Percentiles rank a stretch among this genome's conserved stretches.
phyloP scores from a whole-genome alignment of 2,888 invertebrate species.

The Myopa testacea region DNA sequence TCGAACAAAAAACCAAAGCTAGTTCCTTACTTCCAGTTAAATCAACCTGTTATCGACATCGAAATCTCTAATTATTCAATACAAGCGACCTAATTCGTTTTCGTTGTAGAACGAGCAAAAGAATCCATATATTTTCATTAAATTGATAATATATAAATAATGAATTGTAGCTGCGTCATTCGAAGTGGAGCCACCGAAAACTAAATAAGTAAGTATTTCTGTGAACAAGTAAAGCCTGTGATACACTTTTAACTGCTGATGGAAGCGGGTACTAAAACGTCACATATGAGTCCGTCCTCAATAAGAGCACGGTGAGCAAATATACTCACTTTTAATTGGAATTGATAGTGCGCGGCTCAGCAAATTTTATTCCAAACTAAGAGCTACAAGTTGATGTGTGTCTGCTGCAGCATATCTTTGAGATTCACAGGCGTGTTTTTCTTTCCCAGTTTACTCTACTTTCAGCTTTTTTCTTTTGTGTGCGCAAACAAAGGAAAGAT shows the following conservation, averaged over 20 bases:
- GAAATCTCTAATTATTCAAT: too few species aligned
- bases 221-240: neutral
- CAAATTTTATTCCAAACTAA: constrained; percentile 6
- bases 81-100: too few species aligned
- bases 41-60: too few species aligned
- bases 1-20: too few species aligned
- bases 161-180: neutral
- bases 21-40: too few species aligned
- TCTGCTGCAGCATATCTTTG: neutral
- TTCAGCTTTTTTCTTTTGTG: too few species aligned
- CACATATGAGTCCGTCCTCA: neutral
- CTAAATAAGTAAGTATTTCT: too few species aligned
- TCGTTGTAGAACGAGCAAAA: too few species aligned
- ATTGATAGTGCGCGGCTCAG: constrained; percentile 15
- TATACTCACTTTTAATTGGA: neutral
- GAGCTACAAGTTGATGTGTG: neutral
- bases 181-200: neutral
- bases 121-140: too few species aligned
- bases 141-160: neutral
- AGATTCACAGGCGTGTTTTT: neutral
- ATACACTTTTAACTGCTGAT: neutral
- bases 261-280: neutral
- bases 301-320: constrained; percentile 16
- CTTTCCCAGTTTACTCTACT: neutral
- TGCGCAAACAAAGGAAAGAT: neutral